A percentile compares a stretch with the other conserved stretches of the same genome.
Conservation (phyloP, 2,113 vertebrate species). For the Baryphthengus martii region DNA sequence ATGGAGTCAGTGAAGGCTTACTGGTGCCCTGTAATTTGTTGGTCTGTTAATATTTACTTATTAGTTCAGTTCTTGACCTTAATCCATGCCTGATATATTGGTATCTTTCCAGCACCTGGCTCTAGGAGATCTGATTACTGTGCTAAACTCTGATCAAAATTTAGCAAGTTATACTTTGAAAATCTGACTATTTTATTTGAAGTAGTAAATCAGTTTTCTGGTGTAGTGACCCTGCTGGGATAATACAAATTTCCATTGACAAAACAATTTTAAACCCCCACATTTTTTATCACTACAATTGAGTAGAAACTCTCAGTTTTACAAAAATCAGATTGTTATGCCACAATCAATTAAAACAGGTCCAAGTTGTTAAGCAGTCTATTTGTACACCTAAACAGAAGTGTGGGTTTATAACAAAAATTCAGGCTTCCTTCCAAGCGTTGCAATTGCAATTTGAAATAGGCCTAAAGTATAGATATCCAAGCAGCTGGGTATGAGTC, state of each 20-base stretch:
- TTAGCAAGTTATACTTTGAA: not conserved
- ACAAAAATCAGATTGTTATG: not conserved
- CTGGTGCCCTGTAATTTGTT: not conserved
- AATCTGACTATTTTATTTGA: not conserved
- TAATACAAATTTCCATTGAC: not conserved
- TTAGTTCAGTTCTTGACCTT: not conserved
- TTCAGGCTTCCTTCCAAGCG: not conserved
- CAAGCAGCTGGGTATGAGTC: not conserved
- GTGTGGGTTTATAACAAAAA: not conserved
- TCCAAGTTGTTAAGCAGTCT: not conserved
- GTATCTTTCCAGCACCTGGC: not conserved
- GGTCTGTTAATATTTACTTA: not conserved
- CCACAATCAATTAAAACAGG: not conserved
- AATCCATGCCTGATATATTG: not conserved
- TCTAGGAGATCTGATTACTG: not conserved
- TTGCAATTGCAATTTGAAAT: not conserved
- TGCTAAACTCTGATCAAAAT: not conserved
- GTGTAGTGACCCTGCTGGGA: not conserved
- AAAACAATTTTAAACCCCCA: not conserved
- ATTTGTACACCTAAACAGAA: not conserved
- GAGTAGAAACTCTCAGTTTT: not conserved
- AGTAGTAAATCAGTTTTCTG: not conserved
- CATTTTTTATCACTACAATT: not conserved
- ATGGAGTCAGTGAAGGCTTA: accelerated
- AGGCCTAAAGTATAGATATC: not conserved